Percentiles rank a stretch among this genome's conserved stretches.
These are phyloP conservation scores for Cryptotermes secundus DNA, from an alignment of 1,140 invertebrate species.

Conservation along the genomic window DNA sequence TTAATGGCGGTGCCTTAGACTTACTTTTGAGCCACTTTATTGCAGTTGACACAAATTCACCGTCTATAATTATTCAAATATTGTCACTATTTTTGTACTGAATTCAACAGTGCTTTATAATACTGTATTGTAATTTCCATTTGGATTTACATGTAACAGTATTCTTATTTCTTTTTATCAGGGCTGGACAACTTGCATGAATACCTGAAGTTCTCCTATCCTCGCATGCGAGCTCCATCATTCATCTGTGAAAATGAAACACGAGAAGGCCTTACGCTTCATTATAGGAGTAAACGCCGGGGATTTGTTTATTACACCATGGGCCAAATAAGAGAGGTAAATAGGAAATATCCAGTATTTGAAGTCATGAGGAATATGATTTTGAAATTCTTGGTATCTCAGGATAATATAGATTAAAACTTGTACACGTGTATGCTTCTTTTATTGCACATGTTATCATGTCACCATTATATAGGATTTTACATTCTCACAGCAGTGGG, in stretches of 20 bases:
- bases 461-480: no score
- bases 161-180: conserved; percentile 34
- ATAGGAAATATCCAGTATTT: background rate
- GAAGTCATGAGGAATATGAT: background rate
- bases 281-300: conserved; percentile 88
- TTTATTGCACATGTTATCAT: no score
- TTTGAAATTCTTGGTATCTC: conserved; percentile 36
- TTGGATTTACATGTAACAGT: background rate
- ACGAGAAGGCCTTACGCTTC: conserved; percentile 79
- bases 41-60: no score
- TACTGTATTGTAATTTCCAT: no score
- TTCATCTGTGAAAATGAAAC: conserved; percentile 97
- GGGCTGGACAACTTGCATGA: conserved; percentile 93
- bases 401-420: conserved; percentile 33
- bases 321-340: conserved; percentile 88
- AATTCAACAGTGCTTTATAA: no score
- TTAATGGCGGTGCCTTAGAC: no score
- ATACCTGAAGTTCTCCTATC: conserved; percentile 95
- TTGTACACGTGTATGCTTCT: background rate
- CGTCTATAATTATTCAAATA: no score
- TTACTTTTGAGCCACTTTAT: no score
- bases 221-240: conserved; percentile 87
- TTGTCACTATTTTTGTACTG: no score
- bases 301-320: conserved; percentile 96
- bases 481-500: no score